Conservation (phyloP, 2,888 invertebrate genomes). For the Drosophila eohydei region DNA sequence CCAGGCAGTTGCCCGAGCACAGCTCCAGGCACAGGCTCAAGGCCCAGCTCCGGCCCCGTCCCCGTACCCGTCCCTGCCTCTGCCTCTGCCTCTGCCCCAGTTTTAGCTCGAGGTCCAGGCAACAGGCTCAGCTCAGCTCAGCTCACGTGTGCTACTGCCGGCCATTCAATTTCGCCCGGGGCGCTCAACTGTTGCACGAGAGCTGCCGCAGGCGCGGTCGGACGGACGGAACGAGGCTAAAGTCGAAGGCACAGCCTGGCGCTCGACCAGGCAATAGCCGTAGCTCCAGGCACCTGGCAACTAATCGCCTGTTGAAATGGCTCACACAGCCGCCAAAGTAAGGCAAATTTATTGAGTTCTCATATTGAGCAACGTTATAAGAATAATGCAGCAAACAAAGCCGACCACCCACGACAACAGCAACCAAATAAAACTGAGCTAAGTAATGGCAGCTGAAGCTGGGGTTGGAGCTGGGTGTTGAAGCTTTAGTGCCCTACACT, state of each 20-base stretch:
- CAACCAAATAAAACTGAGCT: constrained; percentile 17
- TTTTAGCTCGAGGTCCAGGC: background rate
- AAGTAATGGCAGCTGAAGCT: background rate
- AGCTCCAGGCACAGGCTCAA: constrained; percentile 4
- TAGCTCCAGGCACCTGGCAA: constrained; percentile 54
- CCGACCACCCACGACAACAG: constrained; percentile 14
- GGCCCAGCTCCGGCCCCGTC: constrained; percentile 2
- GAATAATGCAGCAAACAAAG: constrained; percentile 66
- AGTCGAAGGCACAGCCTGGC: constrained; percentile 21
- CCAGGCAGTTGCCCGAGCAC: constrained; percentile 1
- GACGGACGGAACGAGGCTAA: background rate
- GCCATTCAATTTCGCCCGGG: constrained; percentile 51
- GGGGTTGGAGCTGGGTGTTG: background rate
- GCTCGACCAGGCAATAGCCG: constrained; percentile 1
- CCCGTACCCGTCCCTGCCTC: background rate
- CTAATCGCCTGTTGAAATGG: constrained; percentile 78
- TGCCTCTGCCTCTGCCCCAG: background rate
- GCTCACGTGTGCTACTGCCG: constrained; percentile 45
- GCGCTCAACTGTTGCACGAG: constrained; percentile 70
- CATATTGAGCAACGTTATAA: constrained; percentile 76
- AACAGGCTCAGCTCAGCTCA: constrained; percentile 36
- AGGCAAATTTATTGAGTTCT: constrained; percentile 78
- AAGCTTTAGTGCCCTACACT: constrained; percentile 5
- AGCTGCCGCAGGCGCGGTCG: constrained; percentile 12
- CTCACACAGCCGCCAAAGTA: constrained; percentile 56